Percentiles rank a stretch among this genome's conserved stretches.
Conservation (phyloP, 2,797 vertebrate genomes). For the Kryptolebias ocellatus region DNA sequence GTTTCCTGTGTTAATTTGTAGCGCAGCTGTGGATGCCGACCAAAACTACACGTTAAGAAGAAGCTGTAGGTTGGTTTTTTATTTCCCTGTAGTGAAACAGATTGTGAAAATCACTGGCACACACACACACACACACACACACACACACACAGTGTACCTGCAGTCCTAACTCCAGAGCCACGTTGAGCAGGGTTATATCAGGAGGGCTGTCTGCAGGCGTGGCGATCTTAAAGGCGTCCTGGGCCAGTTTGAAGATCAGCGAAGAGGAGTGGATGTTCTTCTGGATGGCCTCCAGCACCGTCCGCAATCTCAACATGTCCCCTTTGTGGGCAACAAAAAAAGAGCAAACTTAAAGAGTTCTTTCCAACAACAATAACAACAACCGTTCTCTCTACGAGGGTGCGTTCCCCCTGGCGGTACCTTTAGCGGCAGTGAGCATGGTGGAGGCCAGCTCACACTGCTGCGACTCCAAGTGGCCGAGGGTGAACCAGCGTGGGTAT, state of each 20-base stretch:
- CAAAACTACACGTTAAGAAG: slow-evolving; percentile 50
- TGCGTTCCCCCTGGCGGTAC: slow-evolving; percentile 10
- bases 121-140: slow-evolving; percentile 1
- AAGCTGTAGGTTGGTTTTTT: slow-evolving; percentile 29
- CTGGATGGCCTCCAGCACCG: slow-evolving; percentile 96
- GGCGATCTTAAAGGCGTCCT: slow-evolving; percentile 98
- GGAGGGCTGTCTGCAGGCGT: slow-evolving; percentile 93
- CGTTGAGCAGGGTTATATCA: slow-evolving; percentile 94
- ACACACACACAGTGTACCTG: slow-evolving; percentile 82
- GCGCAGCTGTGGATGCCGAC: slow-evolving; percentile 31
- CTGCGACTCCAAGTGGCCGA: slow-evolving; percentile 97
- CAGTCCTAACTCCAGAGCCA: slow-evolving; percentile 93
- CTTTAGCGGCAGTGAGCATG: slow-evolving; percentile 94
- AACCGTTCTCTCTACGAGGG: background rate
- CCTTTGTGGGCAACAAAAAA: slow-evolving; percentile 71
- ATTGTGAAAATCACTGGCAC: slow-evolving; percentile 7
- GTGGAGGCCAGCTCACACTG: slow-evolving; percentile 98
- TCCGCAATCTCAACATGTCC: slow-evolving; percentile 93
- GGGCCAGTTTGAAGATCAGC: slow-evolving; percentile 97
- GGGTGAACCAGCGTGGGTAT: slow-evolving; percentile 97
- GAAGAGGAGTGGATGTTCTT: slow-evolving; percentile 99
- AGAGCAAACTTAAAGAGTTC: background rate
- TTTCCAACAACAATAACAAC: background rate
- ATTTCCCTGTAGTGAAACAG: slow-evolving; percentile 45
- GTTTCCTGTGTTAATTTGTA: slow-evolving; percentile 65